Conservation (phyloP, 2,888 invertebrate genomes). For the Fabriciana adippe region DNA sequence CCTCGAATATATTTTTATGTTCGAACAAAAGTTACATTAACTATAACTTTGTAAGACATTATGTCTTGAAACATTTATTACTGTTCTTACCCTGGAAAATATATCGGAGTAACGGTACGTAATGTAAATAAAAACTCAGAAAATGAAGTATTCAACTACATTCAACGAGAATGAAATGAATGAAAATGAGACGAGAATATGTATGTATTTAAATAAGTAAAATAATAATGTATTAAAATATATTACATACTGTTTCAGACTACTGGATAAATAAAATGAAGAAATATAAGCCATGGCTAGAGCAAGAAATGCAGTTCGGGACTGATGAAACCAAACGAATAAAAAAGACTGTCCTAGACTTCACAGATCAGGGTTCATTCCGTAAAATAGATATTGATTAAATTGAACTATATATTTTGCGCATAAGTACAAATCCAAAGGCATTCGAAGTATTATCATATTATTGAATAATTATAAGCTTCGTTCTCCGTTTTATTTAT, state of each 20-base stretch:
- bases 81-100: not conserved
- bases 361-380: constrained; percentile 81
- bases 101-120: not conserved
- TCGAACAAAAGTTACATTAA: constrained; percentile 9
- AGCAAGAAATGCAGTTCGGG: constrained; percentile 74
- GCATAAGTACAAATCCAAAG: not conserved
- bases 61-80: constrained; percentile 3
- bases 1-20: constrained; percentile 15
- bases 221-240: no score
- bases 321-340: constrained; percentile 81
- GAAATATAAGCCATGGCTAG: constrained; percentile 80
- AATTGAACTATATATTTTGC: constrained; percentile 32
- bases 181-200: no score
- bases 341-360: constrained; percentile 69
- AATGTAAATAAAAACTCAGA: no score
- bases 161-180: no score
- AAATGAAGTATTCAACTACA: no score
- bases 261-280: constrained; percentile 78
- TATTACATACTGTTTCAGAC: constrained; percentile 50
- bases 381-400: constrained; percentile 79
- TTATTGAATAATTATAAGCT: no score
- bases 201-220: no score
- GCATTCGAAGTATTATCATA: no score
- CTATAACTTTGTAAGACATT: constrained; percentile 14
- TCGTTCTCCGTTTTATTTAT: no score